phyloP scores from a whole-genome alignment of 2,797 vertebrate species.

The Harpagifer antarcticus region DNA sequence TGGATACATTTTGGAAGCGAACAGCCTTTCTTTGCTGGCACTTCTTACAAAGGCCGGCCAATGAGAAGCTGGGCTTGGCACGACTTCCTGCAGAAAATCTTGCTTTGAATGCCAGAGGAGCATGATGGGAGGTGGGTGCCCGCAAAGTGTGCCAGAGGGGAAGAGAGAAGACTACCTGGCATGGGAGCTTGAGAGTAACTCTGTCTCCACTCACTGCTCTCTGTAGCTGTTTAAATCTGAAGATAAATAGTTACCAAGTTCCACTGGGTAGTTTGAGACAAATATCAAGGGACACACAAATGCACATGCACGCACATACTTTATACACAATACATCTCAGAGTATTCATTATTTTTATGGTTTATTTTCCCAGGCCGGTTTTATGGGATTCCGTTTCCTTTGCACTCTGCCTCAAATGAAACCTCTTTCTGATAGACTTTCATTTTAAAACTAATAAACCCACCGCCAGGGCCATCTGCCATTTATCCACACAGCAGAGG shows the following conservation, averaged over 20 bases:
- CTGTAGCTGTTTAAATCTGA: conserved; percentile 53
- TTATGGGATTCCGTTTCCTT: conserved; percentile 17
- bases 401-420: conserved; percentile 18
- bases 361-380: conserved; percentile 28
- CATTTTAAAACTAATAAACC: conserved; percentile 52
- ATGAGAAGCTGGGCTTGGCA: conserved; percentile 60
- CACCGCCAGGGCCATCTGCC: conserved; percentile 18
- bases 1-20: conserved; percentile 35
- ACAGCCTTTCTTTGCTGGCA: conserved; percentile 51
- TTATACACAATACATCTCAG: conserved; percentile 28
- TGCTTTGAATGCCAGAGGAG: conserved; percentile 54
- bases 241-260: conserved; percentile 63
- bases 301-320: not conserved
- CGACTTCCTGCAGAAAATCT: conserved; percentile 43
- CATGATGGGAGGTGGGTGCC: conserved; percentile 63
- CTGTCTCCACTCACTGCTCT: conserved; percentile 47
- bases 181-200: conserved; percentile 40
- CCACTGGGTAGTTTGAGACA: conserved; percentile 45
- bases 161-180: conserved; percentile 55
- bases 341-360: conserved; percentile 69
- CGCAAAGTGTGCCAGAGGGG: conserved; percentile 54
- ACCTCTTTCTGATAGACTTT: conserved; percentile 40
- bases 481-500: conserved; percentile 17
- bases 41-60: conserved; percentile 45
- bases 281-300: conserved; percentile 32